Conservation (phyloP, 2,113 vertebrate species). For the Neolamprologus brichardi region DNA sequence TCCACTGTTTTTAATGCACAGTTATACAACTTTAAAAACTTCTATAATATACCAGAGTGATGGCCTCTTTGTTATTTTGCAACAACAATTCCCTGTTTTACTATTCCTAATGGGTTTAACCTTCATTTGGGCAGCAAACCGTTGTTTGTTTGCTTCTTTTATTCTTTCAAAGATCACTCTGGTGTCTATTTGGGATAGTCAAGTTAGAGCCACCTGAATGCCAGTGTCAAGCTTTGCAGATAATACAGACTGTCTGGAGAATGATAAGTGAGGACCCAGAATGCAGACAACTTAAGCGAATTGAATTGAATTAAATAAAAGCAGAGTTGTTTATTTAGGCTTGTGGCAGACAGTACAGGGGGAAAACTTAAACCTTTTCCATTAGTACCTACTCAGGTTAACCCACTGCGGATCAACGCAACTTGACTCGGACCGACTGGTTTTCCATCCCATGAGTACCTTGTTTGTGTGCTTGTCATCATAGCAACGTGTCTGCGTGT, state of each 20-base stretch:
- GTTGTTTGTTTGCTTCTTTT: background rate
- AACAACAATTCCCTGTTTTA: too few species aligned
- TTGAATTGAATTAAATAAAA: background rate
- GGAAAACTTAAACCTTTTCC: background rate
- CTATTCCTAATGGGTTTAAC: background rate
- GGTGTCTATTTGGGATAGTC: background rate
- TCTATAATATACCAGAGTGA: background rate
- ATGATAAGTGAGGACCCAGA: background rate
- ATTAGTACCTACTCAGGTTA: too few species aligned
- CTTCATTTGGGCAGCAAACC: background rate
- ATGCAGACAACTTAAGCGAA: background rate
- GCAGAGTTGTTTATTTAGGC: background rate
- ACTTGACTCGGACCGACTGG: too few species aligned
- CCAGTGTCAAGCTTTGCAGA: background rate
- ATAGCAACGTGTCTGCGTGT: too few species aligned
- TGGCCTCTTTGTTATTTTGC: too few species aligned
- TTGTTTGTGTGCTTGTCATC: too few species aligned
- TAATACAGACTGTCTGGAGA: background rate
- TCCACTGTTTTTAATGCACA: background rate
- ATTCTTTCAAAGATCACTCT: background rate
- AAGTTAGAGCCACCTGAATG: too few species aligned
- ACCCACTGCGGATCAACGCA: too few species aligned
- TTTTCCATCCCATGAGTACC: too few species aligned
- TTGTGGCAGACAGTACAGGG: background rate
- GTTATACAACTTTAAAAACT: background rate